These are phyloP conservation scores for Cavia aperea DNA, from an alignment of 2,113 vertebrate genomes.

Conservation along the genomic window DNA sequence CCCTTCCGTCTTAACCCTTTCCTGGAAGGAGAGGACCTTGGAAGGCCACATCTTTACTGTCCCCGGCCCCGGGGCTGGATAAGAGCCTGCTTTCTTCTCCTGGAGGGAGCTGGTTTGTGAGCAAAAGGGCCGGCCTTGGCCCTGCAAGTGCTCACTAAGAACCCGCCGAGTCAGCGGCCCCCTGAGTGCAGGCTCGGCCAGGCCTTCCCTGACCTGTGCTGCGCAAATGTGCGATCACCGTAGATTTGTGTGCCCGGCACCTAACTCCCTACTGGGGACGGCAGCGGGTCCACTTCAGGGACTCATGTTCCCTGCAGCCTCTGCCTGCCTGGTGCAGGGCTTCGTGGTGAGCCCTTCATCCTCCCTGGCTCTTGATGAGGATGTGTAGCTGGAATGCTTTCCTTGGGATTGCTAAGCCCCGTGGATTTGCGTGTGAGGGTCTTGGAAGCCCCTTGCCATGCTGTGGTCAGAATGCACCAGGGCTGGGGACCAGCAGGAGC, in stretches of 20 bases:
- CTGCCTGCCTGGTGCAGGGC: accelerated
- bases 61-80: background rate
- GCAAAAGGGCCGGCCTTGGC: background rate
- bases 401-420: background rate
- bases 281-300: too few species aligned
- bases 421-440: background rate
- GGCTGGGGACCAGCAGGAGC: background rate
- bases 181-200: background rate
- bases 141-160: background rate
- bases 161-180: background rate
- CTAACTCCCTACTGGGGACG: background rate
- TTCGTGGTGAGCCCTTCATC: background rate
- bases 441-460: background rate
- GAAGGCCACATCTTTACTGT: background rate
- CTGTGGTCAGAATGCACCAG: accelerated
- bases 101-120: background rate
- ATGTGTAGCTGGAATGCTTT: background rate
- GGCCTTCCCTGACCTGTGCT: background rate
- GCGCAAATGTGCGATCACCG: accelerated
- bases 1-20: constrained; percentile 33
- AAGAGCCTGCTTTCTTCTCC: background rate
- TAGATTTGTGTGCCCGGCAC: too few species aligned
- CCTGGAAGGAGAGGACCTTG: background rate
- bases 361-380: background rate
- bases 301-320: background rate